Conservation (phyloP, 2,888 invertebrate species). For the Erebia ligea region DNA sequence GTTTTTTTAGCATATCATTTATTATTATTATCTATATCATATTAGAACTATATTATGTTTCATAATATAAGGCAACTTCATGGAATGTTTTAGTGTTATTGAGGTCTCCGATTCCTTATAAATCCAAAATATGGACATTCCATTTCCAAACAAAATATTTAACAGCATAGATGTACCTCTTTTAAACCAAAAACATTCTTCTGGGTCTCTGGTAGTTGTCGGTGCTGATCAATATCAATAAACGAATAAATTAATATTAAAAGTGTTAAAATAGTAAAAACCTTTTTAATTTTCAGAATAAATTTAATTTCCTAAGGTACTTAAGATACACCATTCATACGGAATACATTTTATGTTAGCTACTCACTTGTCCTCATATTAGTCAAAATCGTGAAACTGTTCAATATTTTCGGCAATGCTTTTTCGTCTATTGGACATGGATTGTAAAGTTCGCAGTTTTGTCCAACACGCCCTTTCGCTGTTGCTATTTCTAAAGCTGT, state of each 20-base stretch:
- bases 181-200: too few relatives aligned
- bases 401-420: slow-evolving; percentile 46
- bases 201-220: too few relatives aligned
- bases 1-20: too few relatives aligned
- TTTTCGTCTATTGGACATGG: slow-evolving; percentile 65
- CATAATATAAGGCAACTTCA: background rate
- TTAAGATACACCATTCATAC: background rate
- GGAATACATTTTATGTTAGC: background rate
- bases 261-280: background rate
- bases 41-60: too few relatives aligned
- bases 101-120: too few relatives aligned
- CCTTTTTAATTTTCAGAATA: background rate
- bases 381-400: slow-evolving; percentile 31
- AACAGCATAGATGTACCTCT: too few relatives aligned
- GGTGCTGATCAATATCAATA: too few relatives aligned
- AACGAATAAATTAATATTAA: too few relatives aligned
- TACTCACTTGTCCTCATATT: slow-evolving; percentile 9
- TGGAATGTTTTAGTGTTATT: background rate
- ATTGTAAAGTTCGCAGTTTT: slow-evolving; percentile 69
- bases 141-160: too few relatives aligned
- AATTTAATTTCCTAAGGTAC: background rate
- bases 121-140: background rate
- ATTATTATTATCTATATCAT: too few relatives aligned
- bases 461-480: slow-evolving; percentile 62
- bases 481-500: slow-evolving; percentile 79